Base-by-base conservation (phyloP, 2,888 invertebrate species). In the Chloroclysta siterata region DNA sequence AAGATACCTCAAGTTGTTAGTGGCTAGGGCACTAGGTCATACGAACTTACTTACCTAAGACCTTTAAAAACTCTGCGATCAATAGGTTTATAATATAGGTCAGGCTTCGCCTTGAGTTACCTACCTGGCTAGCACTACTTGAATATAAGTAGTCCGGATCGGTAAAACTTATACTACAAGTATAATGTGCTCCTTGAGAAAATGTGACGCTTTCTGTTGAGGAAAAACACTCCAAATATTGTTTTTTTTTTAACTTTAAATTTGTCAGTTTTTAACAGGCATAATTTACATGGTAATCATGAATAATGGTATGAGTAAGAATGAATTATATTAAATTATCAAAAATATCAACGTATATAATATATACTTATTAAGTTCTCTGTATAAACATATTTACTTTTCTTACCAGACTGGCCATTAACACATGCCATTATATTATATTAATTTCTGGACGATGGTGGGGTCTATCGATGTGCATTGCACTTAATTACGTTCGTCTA, bases 31-130 rank as follows among this genome's bases (percentile, higher is more conserved):
- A 33, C 33, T 33, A 33, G 33, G 36, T 39, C 36, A 44, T 44
- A 46, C 15, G 17, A 17, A 46, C 46, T 46, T 46, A 46, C 46
- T 15, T 39, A 39, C 36, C 36, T 39, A 11, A 46, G 17, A 46
- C 36, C n/a, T 51, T 51, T 51, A 36, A 51, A 51, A 36, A 51
- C 51, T 51, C 15, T 11, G 51, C 81, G 83, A 85, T 85, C 84
- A 75, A 86, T 86, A 82, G 76, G 58, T 81, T 80, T 82, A 79
- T 83, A 82, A 87, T 85, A 82, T 86, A 79, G 87, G 87, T 87
- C 85, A 87, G 81, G 81, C 79, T 82, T 71, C 68, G 64, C 73
- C 68, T 73, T 73, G 68, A 76, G 71, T 71, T 29, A 15, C 13
- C 13, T 68, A 74, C 71, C 78, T 62, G 53, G n/a, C 6, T n/a